These are phyloP conservation scores for Xanthia icteritia DNA, from an alignment of 2,888 invertebrate genomes.

Conservation along the genomic window DNA sequence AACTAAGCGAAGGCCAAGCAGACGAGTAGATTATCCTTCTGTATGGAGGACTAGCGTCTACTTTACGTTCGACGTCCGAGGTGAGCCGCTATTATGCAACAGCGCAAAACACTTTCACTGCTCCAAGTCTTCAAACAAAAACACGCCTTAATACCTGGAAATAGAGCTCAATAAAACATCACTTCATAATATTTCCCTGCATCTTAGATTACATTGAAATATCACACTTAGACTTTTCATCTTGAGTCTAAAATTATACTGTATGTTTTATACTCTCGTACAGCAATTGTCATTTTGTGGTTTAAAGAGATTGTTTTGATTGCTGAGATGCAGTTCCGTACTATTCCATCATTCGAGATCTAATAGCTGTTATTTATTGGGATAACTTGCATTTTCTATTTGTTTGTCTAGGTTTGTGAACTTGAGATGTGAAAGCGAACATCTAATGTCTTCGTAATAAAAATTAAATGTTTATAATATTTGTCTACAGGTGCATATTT, in stretches of 20 bases:
- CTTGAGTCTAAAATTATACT: slow-evolving; percentile 50
- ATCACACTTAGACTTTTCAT: slow-evolving; percentile 48
- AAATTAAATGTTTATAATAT: not conserved
- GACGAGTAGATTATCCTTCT: slow-evolving; percentile 60
- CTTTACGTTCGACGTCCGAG: slow-evolving; percentile 76
- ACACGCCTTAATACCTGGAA: slow-evolving; percentile 64
- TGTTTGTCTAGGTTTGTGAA: slow-evolving; percentile 28
- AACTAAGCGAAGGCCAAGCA: slow-evolving; percentile 17
- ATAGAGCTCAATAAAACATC: slow-evolving; percentile 37
- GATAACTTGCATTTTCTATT: slow-evolving; percentile 52
- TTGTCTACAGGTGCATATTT: not conserved
- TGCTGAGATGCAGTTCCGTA: slow-evolving; percentile 68
- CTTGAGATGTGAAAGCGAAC: slow-evolving; percentile 13
- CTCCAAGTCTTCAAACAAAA: slow-evolving; percentile 71
- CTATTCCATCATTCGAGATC: slow-evolving; percentile 39
- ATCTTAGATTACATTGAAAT: slow-evolving; percentile 63
- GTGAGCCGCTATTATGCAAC: slow-evolving; percentile 83
- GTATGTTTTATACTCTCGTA: slow-evolving; percentile 25
- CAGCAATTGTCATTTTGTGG: slow-evolving; percentile 55
- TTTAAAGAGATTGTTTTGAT: slow-evolving; percentile 58
- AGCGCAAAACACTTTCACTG: slow-evolving; percentile 85
- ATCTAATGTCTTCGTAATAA: not conserved
- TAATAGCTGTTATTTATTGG: slow-evolving; percentile 41
- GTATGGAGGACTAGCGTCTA: slow-evolving; percentile 69
- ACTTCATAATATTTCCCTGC: slow-evolving; percentile 31